Percentiles rank a stretch among this genome's conserved stretches.
These are phyloP conservation scores for Carassius carassius DNA, from an alignment of 2,113 vertebrate genomes.

Conservation along the genomic window DNA sequence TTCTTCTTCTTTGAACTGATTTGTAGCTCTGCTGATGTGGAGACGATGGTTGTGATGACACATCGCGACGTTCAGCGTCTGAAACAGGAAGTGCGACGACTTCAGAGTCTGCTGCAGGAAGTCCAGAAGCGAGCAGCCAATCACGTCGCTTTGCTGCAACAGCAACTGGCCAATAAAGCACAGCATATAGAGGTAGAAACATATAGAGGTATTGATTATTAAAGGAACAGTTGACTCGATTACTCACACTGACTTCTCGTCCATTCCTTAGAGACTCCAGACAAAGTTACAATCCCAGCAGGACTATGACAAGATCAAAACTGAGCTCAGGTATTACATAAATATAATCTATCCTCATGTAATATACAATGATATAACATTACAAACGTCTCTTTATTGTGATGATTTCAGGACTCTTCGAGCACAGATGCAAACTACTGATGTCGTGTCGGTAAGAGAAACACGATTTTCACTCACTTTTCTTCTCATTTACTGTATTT, in stretches of 20 bases:
- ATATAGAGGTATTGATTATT: neutral
- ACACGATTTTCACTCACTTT: no score
- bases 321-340: constrained; percentile 87
- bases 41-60: constrained; percentile 84
- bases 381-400: neutral
- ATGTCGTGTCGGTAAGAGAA: constrained; percentile 82
- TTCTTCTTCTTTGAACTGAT: neutral
- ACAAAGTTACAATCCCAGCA: constrained; percentile 89
- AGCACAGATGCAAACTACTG: constrained; percentile 87
- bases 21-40: constrained; percentile 66
- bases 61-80: constrained; percentile 91
- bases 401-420: constrained; percentile 84
- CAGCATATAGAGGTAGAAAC: constrained; percentile 86
- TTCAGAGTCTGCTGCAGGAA: constrained; percentile 90
- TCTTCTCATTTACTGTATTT: no score
- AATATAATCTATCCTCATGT: neutral
- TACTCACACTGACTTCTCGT: neutral
- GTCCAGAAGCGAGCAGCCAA: constrained; percentile 89
- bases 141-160: constrained; percentile 90
- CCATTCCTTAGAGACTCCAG: constrained; percentile 81
- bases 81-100: constrained; percentile 86
- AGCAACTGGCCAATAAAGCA: constrained; percentile 84
- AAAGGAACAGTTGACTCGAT: neutral
- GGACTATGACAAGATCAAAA: constrained; percentile 96
- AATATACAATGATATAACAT: neutral